phyloP scores from a whole-genome alignment of 2,113 vertebrate genomes.

The Catharus bicknelli region DNA sequence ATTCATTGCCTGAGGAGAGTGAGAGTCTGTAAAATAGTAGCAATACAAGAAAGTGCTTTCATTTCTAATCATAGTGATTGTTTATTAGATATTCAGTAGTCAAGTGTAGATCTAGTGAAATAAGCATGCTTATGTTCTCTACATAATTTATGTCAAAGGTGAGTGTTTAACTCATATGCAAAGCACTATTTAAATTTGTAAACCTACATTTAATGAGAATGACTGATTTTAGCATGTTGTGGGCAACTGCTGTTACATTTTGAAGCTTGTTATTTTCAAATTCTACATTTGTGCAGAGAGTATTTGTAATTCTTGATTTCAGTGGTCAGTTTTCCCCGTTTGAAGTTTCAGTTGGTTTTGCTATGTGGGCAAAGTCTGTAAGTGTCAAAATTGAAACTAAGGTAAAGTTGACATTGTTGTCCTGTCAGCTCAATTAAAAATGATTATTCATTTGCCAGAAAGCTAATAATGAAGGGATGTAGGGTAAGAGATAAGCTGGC shows the following conservation, averaged over 20 bases:
- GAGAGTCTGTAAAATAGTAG: conserved; percentile 46
- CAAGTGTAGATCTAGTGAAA: not conserved
- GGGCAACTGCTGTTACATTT: not conserved
- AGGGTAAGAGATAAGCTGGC: not conserved
- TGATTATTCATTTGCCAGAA: not conserved
- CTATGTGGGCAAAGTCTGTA: not conserved
- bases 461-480: not conserved
- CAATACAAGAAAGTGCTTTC: conserved; percentile 16
- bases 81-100: conserved; percentile 19
- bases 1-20: conserved; percentile 34
- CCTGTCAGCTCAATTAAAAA: not conserved
- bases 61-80: not conserved
- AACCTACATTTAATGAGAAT: not conserved
- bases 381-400: not conserved
- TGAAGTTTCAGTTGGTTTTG: not conserved
- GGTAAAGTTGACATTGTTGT: not conserved
- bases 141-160: not conserved
- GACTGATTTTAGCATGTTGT: not conserved
- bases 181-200: not conserved
- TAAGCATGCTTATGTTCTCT: not conserved
- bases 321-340: not conserved
- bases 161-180: not conserved
- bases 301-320: not conserved
- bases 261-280: not conserved
- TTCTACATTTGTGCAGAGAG: not conserved